phyloP scores from a whole-genome alignment of 2,113 vertebrate genomes.

The Callionymus lyra region DNA sequence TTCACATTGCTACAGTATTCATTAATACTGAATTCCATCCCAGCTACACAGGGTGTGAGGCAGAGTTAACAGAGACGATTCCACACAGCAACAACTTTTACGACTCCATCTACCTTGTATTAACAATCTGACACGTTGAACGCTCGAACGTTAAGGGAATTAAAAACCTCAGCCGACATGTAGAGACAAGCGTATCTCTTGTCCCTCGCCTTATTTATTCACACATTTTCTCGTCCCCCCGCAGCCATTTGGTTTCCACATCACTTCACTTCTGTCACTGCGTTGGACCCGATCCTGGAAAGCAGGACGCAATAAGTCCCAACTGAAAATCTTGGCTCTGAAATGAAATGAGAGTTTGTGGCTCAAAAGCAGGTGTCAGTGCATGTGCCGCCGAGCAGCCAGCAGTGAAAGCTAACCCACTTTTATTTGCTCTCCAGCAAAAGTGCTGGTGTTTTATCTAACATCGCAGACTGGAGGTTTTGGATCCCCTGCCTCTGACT shows the following conservation, averaged over 20 bases:
- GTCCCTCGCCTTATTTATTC: no score
- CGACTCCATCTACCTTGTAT: neutral
- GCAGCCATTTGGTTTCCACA: conserved; percentile 31
- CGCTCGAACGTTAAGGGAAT: conserved; percentile 6
- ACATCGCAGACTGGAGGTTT: conserved; percentile 5
- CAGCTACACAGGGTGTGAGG: no score
- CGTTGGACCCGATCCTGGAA: conserved; percentile 30
- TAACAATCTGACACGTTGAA: neutral
- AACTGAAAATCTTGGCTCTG: conserved; percentile 39
- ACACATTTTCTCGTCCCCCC: conserved; percentile 13
- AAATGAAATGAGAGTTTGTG: conserved; percentile 31
- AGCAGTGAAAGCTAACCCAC: conserved; percentile 36
- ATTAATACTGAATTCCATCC: no score
- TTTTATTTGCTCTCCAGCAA: conserved; percentile 33
- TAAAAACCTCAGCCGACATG: conserved; percentile 16
- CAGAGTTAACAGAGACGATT: no score
- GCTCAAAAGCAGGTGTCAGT: conserved; percentile 39
- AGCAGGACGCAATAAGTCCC: conserved; percentile 25
- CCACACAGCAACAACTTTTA: no score
- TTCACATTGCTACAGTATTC: no score
- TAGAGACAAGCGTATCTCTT: conserved; percentile 5
- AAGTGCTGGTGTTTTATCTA: neutral
- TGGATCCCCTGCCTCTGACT: conserved; percentile 30
- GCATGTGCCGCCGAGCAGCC: conserved; percentile 22
- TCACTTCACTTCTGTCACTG: conserved; percentile 19